Conservation (phyloP, 2,888 invertebrate genomes). For the Monoplex corrugatus region DNA sequence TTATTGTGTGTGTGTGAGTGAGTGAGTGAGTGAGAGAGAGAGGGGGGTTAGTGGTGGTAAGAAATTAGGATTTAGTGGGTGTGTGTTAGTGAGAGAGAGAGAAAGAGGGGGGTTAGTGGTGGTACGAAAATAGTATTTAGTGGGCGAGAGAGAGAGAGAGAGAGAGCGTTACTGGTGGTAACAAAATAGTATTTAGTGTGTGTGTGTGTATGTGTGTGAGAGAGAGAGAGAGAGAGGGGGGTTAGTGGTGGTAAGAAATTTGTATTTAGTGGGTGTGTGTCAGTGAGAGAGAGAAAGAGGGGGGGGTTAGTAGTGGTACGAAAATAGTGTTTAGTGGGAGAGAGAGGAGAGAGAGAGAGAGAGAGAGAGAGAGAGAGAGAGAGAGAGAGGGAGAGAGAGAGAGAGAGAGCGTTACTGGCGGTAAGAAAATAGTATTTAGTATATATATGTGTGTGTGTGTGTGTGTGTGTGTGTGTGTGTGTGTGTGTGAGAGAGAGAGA, state of each 20-base stretch:
- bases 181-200: background rate
- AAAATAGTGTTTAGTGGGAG: too few species aligned
- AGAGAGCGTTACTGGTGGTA: background rate
- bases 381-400: background rate
- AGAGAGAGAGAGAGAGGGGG: background rate
- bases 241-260: too few species aligned
- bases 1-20: too few species aligned
- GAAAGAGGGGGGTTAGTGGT: background rate
- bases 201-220: background rate
- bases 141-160: background rate
- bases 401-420: too few species aligned
- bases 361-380: background rate
- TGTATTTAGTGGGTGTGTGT: too few species aligned
- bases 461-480: too few species aligned
- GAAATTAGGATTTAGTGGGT: too few species aligned
- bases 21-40: background rate
- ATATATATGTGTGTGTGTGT: too few species aligned
- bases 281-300: background rate
- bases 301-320: background rate
- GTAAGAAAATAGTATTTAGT: too few species aligned
- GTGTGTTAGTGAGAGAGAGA: background rate
- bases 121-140: too few species aligned
- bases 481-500: background rate
- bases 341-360: background rate
- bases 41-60: too few species aligned